Evolutionary conservation across 2,888 invertebrate species (phyloP), one percentile per base, ranked within the genome.

Genomic region (Phalangium opilio): DNA sequence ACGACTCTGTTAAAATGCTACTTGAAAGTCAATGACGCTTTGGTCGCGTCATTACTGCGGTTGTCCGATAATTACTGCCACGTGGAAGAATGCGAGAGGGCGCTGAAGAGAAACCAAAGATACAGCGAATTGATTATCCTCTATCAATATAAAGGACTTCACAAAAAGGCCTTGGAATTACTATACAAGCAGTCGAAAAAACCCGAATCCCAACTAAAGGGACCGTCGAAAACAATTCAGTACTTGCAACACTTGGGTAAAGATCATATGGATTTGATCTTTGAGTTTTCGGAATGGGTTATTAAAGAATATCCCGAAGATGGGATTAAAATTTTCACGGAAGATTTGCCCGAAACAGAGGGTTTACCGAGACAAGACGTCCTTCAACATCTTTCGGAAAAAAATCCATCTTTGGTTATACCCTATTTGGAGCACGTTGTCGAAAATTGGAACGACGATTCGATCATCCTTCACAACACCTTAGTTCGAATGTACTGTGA

Each of bases 1-100:
- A 98, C 96, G 0, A 95, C 95, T 1, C 70, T 98, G 44, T 72
- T 98, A 10, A 96, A 96, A 67, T 96, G 96, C 63, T 98, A 96
- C 69, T 73, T 98, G 49, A 83, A 87, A 77, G 86, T 83, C 1
- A 95, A 96, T 64, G 93, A 96, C 68, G 89, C 89, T 0, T 71
- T 93, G 44, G 84, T 96, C 2, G 89, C 90, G 0, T 84, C 93
- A 0, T 70, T 98, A 12, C 70, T 98, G 20, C 77, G 96, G 2
- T 70, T 89, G 15, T 87, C 67, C 45, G 73, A 74, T 61, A 75
- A 95, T 67, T 81, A 87, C 63, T 95, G 95, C 61, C 86, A 93
- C 56, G 68, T 95, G 17, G 86, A 85, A 46, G 96, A 96, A 69
- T 83, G 91, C 0, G 96, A 96, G 63, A 78, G 80, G 60, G 84